Conservation (phyloP, 2,113 vertebrate genomes). For the Orthonyx spaldingii region DNA sequence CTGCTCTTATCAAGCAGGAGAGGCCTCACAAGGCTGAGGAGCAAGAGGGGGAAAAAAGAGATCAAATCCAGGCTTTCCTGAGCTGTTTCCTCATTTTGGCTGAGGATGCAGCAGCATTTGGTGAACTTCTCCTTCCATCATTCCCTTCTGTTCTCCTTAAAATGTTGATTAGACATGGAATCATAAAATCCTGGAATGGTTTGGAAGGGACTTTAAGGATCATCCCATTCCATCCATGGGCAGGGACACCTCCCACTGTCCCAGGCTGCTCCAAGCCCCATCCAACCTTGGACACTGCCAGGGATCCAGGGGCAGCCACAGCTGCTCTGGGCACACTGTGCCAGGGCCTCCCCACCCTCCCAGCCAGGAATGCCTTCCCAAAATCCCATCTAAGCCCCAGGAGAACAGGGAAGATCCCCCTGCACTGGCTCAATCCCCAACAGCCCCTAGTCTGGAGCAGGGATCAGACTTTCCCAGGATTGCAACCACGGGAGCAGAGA, state of each 20-base stretch:
- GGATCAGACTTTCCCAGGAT: not conserved
- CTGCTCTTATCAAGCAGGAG: not conserved
- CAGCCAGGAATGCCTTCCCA: not conserved
- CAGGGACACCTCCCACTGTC: fast-evolving
- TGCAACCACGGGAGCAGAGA: not conserved
- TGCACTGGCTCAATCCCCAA: fast-evolving
- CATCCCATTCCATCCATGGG: not conserved
- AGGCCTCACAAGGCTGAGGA: not conserved
- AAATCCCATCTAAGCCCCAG: not conserved
- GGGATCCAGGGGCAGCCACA: not conserved
- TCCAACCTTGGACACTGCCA: not conserved
- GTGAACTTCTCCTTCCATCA: too few relatives aligned
- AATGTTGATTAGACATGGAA: not conserved
- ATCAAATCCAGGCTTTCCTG: not conserved
- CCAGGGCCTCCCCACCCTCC: fast-evolving
- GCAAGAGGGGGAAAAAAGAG: not conserved
- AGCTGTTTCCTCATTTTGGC: not conserved
- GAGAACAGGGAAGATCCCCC: not conserved
- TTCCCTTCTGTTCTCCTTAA: not conserved
- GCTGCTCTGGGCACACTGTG: not conserved
- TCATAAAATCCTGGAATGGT: not conserved
- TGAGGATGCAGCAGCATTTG: not conserved
- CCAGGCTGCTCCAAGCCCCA: not conserved
- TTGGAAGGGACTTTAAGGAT: not conserved
- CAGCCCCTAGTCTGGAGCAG: not conserved